These are phyloP conservation scores for Automeris io DNA, from an alignment of 2,888 invertebrate genomes.

Conservation along the genomic window DNA sequence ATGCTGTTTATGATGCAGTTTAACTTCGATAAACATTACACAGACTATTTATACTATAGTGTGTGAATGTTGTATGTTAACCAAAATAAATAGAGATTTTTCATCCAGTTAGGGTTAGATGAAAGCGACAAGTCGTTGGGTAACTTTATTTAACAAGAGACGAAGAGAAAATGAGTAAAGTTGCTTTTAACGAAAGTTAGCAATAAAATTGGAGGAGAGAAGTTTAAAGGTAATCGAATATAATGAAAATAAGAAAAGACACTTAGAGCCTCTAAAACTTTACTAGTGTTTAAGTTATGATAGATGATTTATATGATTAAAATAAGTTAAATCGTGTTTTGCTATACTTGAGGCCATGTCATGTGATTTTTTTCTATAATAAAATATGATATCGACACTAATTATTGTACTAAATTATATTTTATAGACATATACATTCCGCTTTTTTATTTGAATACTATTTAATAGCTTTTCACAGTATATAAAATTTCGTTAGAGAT, in stretches of 20 bases:
- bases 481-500: too few species aligned
- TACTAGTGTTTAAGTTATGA: background rate
- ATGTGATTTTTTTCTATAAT: too few species aligned
- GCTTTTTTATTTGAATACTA: too few species aligned
- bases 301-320: background rate
- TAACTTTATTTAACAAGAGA: constrained; percentile 61
- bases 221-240: constrained; percentile 54
- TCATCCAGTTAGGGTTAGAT: constrained; percentile 56
- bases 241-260: constrained; percentile 14
- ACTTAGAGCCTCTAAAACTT: constrained; percentile 1
- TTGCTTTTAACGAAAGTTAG: constrained; percentile 46
- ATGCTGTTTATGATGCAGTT: too few species aligned
- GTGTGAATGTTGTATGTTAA: too few species aligned
- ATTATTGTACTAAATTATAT: too few species aligned
- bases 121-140: constrained; percentile 37
- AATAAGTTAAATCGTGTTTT: background rate
- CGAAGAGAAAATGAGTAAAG: constrained; percentile 69
- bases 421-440: too few species aligned
- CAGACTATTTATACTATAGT: too few species aligned
- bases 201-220: constrained; percentile 44
- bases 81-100: constrained; percentile 49
- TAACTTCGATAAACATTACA: too few species aligned
- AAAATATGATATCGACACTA: too few species aligned
- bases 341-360: too few species aligned
- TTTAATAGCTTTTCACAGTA: too few species aligned